Evolutionary conservation across 2,113 vertebrate species (phyloP).

Genomic region (Ophthalmolycus amberensis): DNA sequence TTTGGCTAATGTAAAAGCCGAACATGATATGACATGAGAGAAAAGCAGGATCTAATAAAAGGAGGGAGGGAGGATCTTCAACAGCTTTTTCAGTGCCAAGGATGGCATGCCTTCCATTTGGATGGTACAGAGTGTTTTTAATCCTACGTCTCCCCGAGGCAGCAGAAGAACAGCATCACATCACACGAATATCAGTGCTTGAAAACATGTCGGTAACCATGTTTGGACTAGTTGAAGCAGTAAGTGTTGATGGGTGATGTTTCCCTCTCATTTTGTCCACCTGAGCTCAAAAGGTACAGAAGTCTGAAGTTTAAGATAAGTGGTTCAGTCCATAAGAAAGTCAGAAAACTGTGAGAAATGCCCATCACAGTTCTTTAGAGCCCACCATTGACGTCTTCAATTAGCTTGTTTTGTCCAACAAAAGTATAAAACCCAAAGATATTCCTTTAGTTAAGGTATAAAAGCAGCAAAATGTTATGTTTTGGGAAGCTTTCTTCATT

Average conservation of each 20-base stretch:
- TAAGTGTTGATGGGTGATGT: neutral
- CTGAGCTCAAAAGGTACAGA: neutral
- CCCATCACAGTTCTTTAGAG: neutral
- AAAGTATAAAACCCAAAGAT: neutral
- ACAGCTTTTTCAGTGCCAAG: conserved; percentile 40
- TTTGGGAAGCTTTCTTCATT: neutral
- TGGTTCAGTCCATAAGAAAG: neutral
- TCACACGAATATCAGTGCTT: neutral
- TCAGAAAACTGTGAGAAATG: neutral
- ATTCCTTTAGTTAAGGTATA: neutral
- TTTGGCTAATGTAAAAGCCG: conserved; percentile 17
- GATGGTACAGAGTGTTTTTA: conserved; percentile 4
- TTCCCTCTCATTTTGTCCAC: neutral
- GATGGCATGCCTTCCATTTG: conserved; percentile 45
- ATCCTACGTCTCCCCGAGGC: conserved; percentile 31
- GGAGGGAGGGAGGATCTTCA: conserved; percentile 3
- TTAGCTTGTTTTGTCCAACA: neutral
- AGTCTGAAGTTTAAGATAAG: neutral
- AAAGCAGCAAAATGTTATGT: neutral
- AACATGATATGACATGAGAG: conserved; percentile 58
- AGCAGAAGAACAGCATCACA: conserved; percentile 23
- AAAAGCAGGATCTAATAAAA: neutral
- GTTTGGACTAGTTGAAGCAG: neutral
- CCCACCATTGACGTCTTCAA: neutral
- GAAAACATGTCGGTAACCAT: conserved; percentile 11